Conservation (phyloP, 92 coral and sea anemone species). For the Muricea muricata region DNA sequence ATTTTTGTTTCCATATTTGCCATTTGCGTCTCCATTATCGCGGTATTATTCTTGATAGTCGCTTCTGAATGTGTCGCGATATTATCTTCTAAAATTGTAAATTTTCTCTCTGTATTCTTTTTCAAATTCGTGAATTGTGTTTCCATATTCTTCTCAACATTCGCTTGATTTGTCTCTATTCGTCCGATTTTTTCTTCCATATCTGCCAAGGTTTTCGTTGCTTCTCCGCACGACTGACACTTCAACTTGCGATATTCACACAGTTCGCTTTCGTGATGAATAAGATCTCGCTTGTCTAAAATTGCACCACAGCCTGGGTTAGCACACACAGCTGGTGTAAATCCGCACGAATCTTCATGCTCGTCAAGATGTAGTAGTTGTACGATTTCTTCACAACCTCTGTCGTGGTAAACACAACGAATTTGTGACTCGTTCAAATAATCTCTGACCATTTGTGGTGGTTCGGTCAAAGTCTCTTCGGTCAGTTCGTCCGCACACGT, state of each 20-base stretch:
- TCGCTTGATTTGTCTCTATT: too few species aligned
- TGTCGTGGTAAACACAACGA: neutral
- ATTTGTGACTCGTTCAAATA: neutral
- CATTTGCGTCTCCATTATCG: too few species aligned
- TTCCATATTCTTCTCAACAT: neutral
- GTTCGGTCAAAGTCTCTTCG: neutral
- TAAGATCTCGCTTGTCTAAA: neutral
- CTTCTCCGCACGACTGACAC: neutral
- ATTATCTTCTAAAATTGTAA: too few species aligned
- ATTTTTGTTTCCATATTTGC: neutral
- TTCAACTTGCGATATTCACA: neutral
- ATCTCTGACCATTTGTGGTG: neutral
- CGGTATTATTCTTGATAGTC: too few species aligned
- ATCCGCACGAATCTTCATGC: neutral
- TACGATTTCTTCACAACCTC: neutral
- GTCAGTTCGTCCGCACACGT: slow-evolving; percentile 9
- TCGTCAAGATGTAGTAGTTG: neutral
- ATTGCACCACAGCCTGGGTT: neutral
- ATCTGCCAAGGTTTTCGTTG: neutral
- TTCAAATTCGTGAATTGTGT: neutral
- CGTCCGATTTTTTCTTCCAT: neutral
- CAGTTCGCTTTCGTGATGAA: neutral
- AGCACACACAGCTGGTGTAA: neutral
- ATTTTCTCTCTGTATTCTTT: neutral
- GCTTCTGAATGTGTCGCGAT: too few species aligned